phyloP scores from a whole-genome alignment of 2,113 vertebrate genomes.

The Cyanoramphus novaezelandiae region DNA sequence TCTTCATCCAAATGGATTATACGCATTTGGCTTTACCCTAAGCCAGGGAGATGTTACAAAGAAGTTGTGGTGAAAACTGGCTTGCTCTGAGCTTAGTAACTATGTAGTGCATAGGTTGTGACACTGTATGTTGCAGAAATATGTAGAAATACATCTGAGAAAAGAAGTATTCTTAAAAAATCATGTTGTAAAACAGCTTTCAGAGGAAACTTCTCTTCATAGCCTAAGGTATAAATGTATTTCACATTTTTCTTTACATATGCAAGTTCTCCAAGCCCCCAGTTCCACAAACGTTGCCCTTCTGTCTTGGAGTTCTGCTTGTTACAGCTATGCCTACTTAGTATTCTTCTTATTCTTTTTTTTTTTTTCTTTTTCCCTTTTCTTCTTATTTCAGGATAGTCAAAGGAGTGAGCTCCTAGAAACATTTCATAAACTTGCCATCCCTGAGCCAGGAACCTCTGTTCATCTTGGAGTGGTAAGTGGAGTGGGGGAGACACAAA shows the following conservation, averaged over 20 bases:
- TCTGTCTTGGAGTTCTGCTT: neutral
- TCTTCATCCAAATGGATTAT: neutral
- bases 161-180: neutral
- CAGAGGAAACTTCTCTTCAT: neutral
- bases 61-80: constrained; percentile 34
- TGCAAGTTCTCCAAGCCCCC: neutral
- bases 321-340: neutral
- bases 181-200: neutral
- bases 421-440: constrained; percentile 83
- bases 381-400: constrained; percentile 82
- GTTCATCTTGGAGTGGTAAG: constrained; percentile 94
- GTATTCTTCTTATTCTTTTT: neutral
- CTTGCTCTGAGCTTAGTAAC: constrained; percentile 27
- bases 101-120: constrained; percentile 36
- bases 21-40: neutral
- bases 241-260: neutral
- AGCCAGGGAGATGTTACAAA: neutral
- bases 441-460: constrained; percentile 88
- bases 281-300: neutral
- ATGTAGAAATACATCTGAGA: neutral
- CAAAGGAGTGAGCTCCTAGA: constrained; percentile 90
- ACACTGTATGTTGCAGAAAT: constrained; percentile 47
- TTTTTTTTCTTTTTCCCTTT: neutral
- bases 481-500: neutral
- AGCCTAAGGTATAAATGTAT: neutral